Evolutionary conservation across 2,113 vertebrate species (phyloP), one percentile per base, ranked within the genome.

Genomic region (Phyllostomus discolor): DNA sequence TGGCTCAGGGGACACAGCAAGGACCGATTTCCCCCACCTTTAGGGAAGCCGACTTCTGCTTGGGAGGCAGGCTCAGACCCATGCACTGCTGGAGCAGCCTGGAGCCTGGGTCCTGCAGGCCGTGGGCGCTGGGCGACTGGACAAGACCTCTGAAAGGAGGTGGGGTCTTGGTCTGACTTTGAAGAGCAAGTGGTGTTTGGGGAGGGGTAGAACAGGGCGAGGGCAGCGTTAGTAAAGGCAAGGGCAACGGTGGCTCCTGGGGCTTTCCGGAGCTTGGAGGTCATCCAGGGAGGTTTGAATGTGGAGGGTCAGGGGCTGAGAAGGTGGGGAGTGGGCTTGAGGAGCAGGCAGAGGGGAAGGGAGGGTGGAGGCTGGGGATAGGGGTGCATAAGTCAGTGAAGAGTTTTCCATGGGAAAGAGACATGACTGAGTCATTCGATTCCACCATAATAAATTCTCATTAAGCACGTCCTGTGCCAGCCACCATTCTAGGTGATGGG

Each of bases 391-490:
- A 43, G 64, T 6, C 75, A 20, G 2, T 9, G 0, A 91, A 33
- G 57, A 75, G 35, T 26, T 50, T 59, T 28, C 3, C 12, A 9
- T 59, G n/a, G 48, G 33, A 46, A 57, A 26, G 22, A 67, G 67
- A 43, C 1, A 16, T 4, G 9, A 50, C 1, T 2, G 0, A 33
- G 48, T 22, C 19, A 7, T 22, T 7, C 3, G 50, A 50, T 11
- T 43, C 67, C 12, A 10, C 0, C 17, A 75, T 22, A 3, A 4
- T 76, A 19, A 17, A 7, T 46, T 7, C 41, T 78, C 48, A 10
- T 28, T 2, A 24, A 66, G 64, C n/a, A 41, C 1, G 3, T 15
- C 5, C 26, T 72, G 10, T 69, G 46, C 79, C 24, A 16, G 33
- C 26, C 28, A 64, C 66, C 0, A 0, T 48, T 33, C 33, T 46